Evolutionary conservation across 2,113 vertebrate genomes (phyloP).

Genomic region (Tyto alba): DNA sequence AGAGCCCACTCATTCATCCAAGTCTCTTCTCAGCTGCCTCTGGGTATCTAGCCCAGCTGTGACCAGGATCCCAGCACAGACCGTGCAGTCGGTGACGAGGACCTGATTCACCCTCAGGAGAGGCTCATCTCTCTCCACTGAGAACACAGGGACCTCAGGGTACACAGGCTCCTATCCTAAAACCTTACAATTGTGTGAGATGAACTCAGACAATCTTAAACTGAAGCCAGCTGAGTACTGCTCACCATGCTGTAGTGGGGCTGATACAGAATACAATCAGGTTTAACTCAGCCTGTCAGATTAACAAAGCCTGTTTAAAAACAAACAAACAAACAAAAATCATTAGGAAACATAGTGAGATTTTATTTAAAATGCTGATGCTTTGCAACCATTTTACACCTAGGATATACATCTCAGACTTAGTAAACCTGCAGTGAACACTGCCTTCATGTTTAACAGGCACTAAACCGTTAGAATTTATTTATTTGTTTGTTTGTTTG

Average conservation of each 20-base stretch:
- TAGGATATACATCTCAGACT: not conserved
- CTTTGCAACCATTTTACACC: not conserved
- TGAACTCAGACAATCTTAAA: not conserved
- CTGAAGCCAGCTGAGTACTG: not conserved
- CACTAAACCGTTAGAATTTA: not conserved
- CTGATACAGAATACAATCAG: not conserved
- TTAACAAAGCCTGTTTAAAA: not conserved
- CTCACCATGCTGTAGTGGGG: not conserved
- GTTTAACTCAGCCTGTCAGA: not conserved
- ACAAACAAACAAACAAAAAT: not conserved
- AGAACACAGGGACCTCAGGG: not conserved
- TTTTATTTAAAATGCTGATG: not conserved
- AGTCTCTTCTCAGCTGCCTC: not conserved
- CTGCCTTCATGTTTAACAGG: conserved; percentile 7
- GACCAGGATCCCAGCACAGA: fast-evolving
- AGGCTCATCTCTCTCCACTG: not conserved
- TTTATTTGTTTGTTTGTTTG: not conserved
- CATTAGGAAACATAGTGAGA: not conserved
- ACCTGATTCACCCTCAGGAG: not conserved
- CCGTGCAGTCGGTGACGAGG: fast-evolving
- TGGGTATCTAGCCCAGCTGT: not conserved
- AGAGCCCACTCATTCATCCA: not conserved
- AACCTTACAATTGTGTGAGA: not conserved
- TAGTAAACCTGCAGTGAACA: not conserved
- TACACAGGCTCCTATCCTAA: not conserved